Evolutionary conservation across 1,140 invertebrate genomes (phyloP).

Genomic region (Drosophila pandora): DNA sequence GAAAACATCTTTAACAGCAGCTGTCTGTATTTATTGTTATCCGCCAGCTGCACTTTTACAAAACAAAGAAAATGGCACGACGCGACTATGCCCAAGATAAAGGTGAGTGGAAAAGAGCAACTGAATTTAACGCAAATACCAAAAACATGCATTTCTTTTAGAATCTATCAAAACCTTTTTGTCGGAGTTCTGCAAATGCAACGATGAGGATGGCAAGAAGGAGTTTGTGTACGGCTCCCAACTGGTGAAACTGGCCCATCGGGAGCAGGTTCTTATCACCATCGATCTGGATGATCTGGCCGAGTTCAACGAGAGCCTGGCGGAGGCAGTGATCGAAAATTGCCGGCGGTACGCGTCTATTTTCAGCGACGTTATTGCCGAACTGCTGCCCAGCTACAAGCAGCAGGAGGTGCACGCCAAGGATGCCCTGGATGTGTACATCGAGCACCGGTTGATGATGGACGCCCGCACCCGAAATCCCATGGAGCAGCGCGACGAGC

Average conservation of each 20-base stretch:
- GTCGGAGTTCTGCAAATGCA: constrained; percentile 90
- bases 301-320: constrained; percentile 92
- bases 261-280: constrained; percentile 93
- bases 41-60: background rate
- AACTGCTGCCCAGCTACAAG: constrained; percentile 95
- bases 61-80: constrained; percentile 75
- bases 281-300: constrained; percentile 96
- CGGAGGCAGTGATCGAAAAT: constrained; percentile 92
- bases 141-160: constrained; percentile 72
- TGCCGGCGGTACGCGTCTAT: constrained; percentile 93
- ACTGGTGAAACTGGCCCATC: constrained; percentile 93
- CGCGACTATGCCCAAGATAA: constrained; percentile 86
- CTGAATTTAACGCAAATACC: background rate
- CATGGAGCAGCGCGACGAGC: constrained; percentile 90
- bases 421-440: constrained; percentile 98
- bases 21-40: constrained; percentile 2
- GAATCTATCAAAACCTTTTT: constrained; percentile 94
- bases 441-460: constrained; percentile 98
- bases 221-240: constrained; percentile 94
- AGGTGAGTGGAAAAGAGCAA: constrained; percentile 77
- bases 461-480: constrained; percentile 90
- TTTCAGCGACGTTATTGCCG: constrained; percentile 93
- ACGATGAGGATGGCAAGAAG: constrained; percentile 90
- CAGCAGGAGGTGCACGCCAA: constrained; percentile 91
- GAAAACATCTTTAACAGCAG: constrained; percentile 20